Percentiles rank a stretch among this genome's conserved stretches.
These are phyloP conservation scores for Scalopus aquaticus DNA, from an alignment of 2,113 vertebrate species.

Conservation along the genomic window DNA sequence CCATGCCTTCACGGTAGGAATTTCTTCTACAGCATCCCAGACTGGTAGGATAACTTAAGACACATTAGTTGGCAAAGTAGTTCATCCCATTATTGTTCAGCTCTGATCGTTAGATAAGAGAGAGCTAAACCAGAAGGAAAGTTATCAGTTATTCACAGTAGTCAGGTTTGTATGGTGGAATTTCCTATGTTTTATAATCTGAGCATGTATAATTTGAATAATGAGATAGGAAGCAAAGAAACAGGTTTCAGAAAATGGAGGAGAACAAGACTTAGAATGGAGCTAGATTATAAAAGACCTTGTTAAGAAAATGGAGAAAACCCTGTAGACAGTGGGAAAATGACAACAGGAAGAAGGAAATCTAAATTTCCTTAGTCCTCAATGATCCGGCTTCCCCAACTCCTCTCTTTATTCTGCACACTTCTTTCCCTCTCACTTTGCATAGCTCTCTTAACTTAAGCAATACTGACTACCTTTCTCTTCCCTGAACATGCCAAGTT, in stretches of 20 bases:
- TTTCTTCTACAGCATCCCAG: background rate
- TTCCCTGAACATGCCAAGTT: background rate
- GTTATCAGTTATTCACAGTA: background rate
- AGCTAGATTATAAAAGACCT: background rate
- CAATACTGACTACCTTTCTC: background rate
- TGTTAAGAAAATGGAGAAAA: background rate
- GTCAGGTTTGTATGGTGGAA: background rate
- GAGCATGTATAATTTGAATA: background rate
- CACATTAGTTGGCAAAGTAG: background rate
- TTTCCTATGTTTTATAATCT: background rate
- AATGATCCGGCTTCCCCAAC: background rate
- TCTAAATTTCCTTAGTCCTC: background rate
- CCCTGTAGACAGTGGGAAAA: background rate
- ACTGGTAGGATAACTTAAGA: background rate
- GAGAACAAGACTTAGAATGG: background rate
- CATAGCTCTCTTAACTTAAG: background rate
- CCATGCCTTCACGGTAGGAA: background rate
- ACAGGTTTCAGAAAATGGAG: background rate
- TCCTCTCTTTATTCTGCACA: background rate
- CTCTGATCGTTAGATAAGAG: background rate
- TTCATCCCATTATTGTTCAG: background rate
- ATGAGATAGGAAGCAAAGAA: background rate
- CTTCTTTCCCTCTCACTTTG: background rate
- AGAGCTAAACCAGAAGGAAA: background rate
- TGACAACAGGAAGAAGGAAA: background rate